Percentiles rank a stretch among this genome's conserved stretches.
Conservation (phyloP, 2,113 vertebrate genomes). For the Oreochromis niloticus region DNA sequence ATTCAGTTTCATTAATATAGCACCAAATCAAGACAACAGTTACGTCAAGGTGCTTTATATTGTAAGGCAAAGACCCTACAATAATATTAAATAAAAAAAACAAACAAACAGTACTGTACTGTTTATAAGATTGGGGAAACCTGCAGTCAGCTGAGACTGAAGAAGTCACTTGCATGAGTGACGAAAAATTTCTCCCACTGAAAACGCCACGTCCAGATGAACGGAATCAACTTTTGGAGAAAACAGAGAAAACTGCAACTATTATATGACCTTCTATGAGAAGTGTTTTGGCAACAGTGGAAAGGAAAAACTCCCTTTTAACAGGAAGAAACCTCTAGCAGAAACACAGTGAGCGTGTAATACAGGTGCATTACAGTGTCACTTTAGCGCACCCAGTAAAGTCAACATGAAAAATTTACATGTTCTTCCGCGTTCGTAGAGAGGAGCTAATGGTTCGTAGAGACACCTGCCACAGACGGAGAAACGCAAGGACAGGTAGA, state of each 20-base stretch:
- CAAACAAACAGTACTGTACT: no score
- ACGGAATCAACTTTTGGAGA: no score
- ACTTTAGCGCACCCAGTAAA: background rate
- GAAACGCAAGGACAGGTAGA: background rate
- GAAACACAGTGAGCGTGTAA: background rate
- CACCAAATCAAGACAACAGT: background rate
- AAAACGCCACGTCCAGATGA: no score
- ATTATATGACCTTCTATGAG: background rate
- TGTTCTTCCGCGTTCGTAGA: fast-evolving
- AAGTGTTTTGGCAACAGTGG: background rate
- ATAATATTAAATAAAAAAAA: no score
- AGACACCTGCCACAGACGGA: background rate
- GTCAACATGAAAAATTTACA: background rate
- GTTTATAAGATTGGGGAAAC: no score
- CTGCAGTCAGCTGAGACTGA: no score
- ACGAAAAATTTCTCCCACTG: no score
- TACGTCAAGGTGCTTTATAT: fast-evolving
- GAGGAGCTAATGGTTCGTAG: background rate
- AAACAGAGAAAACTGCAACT: fast-evolving
- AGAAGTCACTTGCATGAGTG: no score
- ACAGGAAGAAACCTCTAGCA: background rate
- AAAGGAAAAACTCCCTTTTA: background rate
- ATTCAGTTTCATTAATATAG: background rate
- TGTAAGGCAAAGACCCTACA: no score
- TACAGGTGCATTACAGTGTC: background rate